Evolutionary conservation across 2,113 vertebrate species (phyloP).

Genomic region (Pipra filicauda): DNA sequence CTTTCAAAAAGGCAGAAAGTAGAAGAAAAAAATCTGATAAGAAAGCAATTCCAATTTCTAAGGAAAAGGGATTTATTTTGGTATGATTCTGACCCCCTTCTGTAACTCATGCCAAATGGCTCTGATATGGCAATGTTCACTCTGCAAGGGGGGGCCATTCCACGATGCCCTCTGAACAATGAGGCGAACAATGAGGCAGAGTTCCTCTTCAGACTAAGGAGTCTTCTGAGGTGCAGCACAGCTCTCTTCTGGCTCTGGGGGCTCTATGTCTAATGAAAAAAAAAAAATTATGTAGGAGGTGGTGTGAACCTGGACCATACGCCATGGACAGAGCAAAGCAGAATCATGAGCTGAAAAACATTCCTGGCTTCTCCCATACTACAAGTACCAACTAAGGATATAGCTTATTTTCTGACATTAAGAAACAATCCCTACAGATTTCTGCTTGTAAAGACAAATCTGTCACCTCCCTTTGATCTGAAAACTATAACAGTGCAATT

Average conservation of each 20-base stretch:
- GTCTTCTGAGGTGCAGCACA: not conserved
- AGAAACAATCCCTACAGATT: not conserved
- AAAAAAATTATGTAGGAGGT: not conserved
- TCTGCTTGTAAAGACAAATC: not conserved
- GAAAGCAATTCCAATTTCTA: not conserved
- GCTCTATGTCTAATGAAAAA: not conserved
- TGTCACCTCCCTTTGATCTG: not conserved
- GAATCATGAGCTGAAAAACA: not conserved
- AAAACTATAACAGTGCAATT: not conserved
- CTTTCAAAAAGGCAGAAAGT: not conserved
- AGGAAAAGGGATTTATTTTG: not conserved
- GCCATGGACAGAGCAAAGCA: not conserved
- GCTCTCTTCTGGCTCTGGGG: not conserved
- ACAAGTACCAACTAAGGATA: not conserved
- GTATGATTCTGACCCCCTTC: not conserved
- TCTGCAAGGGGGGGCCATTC: not conserved
- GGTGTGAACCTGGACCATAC: not conserved
- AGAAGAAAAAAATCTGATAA: not conserved
- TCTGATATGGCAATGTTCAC: not conserved
- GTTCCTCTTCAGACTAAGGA: not conserved
- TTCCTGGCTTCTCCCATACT: not conserved
- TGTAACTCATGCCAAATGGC: rapidly evolving
- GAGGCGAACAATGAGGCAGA: not conserved
- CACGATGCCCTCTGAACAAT: not conserved
- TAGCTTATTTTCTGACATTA: not conserved